Base-by-base conservation (phyloP, 2,113 vertebrate species). In the Brachyhypopomus occidentalis region DNA sequence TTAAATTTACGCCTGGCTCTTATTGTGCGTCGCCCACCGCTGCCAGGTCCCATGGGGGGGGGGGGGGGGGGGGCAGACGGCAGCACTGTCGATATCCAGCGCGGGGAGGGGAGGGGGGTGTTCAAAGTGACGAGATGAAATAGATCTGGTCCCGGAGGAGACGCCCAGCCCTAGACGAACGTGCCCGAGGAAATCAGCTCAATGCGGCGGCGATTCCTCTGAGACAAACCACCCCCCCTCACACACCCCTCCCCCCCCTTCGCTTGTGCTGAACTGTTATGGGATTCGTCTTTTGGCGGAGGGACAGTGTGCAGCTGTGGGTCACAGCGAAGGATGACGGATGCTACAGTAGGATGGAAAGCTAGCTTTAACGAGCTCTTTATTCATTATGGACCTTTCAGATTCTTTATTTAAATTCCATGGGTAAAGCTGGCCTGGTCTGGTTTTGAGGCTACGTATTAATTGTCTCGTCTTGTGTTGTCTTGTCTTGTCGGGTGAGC, bases 1-100 rank as follows among this genome's bases (percentile, higher is more conserved):
- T 74, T 87, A 77, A 85, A 80, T 88, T 84, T 79, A 87, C 80
- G 67, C 78, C 71, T 75, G 79, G 85, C 77, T 82, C 63, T 75
- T 25, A 82, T 73, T 72, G 72, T 75, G 62, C 77, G 38, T 78
- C 63, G 45, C 52, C 55, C 66, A 76, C 67, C 12, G n/a, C 67
- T 81, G 80, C 84, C 87, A 85, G 77, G 58, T 81, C 71, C 81
- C 72, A 64, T 23, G 9, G 79, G 55, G 79, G 30, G 3, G 30
- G 30, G 3, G 59, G 25, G 9, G 79, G 55, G 79, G 30, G 3
- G 30, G 30, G 3, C 59, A 55, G 52, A 6, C 62, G 20, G 83
- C 79, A 86, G 72, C 73, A 72, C 75, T 80, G 75, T 78, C 81
- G 64, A 79, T 72, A 72, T 67, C 36, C 78, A 55, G 80, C 75